A percentile compares a stretch with the other conserved stretches of the same genome.
Evolutionary conservation across 2,797 vertebrate species (phyloP).

Genomic region (Propithecus deckenii): DNA sequence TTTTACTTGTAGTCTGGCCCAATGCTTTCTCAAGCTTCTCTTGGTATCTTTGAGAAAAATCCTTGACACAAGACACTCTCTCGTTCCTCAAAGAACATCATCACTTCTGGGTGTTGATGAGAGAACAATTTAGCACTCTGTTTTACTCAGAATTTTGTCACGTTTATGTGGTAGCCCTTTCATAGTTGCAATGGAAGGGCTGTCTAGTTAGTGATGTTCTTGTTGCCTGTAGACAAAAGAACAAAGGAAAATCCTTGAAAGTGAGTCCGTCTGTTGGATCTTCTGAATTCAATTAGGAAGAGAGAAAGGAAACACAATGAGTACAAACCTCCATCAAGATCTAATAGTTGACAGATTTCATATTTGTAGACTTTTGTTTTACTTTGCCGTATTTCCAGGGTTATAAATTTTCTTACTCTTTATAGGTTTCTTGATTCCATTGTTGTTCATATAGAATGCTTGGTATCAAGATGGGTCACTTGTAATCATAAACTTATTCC

Average conservation of each 20-base stretch:
- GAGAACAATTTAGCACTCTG: constrained; percentile 44
- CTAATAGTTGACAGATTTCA: constrained; percentile 28
- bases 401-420: constrained; percentile 18
- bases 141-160: constrained; percentile 24
- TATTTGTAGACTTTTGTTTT: constrained; percentile 40
- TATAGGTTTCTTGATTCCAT: constrained; percentile 33
- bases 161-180: constrained; percentile 35
- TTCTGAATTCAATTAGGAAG: constrained; percentile 64
- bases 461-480: background rate
- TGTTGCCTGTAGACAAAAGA: constrained; percentile 47
- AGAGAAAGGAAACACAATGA: constrained; percentile 43
- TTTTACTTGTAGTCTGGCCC: background rate
- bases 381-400: background rate
- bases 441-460: constrained; percentile 4
- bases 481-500: constrained; percentile 10
- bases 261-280: background rate
- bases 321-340: constrained; percentile 16
- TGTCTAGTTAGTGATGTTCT: constrained; percentile 15
- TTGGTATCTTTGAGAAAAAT: constrained; percentile 3
- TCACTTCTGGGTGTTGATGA: constrained; percentile 20
- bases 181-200: background rate
- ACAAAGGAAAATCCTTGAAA: constrained; percentile 61
- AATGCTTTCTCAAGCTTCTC: background rate
- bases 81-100: background rate
- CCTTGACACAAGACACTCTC: background rate